Base-by-base conservation (phyloP, 2,113 vertebrate species). In the Toxostoma redivivum region DNA sequence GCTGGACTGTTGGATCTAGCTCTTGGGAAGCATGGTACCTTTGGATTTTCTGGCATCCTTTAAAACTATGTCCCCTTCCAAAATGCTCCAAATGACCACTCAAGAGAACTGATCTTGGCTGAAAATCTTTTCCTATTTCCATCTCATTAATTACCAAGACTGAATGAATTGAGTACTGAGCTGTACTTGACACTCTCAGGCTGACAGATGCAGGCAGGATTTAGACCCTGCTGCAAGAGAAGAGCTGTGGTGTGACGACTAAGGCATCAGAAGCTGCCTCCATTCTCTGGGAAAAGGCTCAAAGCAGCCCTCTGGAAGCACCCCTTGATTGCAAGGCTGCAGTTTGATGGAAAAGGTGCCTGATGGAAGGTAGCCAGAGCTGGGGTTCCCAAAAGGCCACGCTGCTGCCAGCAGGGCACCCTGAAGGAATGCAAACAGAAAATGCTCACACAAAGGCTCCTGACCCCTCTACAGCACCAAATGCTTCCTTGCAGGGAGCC, bases 281-380 rank as follows among this genome's bases (percentile, higher is more conserved):
- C 11, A 3, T 12, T 74, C 78, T 18, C 38, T 25, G 47, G 86
- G 38, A 60, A 74, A 60, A 74, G 15, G 47, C 78, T 60, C n/a
- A 47, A 30, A 60, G 2, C 58, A 47, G 85, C 28, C 23, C 48
- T 0, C 30, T 33, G 30, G 40, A 38, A 44, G 58, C 1, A 0
- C n/a, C 17, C 47, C 47, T 45, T 3, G 22, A 12, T 9, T 61
- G n/a, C 85, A 65, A 84, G 73, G 69, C 50, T 45, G 30, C 60
- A 37, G 57, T 7, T 66, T 19, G 4, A 40, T 18, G 20, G n/a
- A 3, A 53, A 25, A 25, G 1, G 23, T 12, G 23, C 37, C 44
- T 44, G 56, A 47, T 1, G 12, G 44, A 48, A 56, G 35, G 61
- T 0, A 0, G 58, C 23, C 0, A 1, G 25, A 76, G 47, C 28